Conservation (phyloP, 2,113 vertebrate genomes). For the Sardina pilchardus region DNA sequence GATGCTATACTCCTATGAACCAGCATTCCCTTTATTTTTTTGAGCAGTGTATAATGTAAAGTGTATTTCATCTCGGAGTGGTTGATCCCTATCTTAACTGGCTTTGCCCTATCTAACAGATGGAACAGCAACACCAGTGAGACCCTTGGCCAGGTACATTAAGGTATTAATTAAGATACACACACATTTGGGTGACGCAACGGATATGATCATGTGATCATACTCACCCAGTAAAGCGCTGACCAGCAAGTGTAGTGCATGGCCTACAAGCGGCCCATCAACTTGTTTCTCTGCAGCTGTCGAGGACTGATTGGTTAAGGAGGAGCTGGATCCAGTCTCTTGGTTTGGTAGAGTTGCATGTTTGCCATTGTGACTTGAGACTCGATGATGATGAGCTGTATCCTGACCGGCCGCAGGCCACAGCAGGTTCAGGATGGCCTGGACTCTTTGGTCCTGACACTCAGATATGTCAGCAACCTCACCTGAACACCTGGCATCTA, state of each 20-base stretch:
- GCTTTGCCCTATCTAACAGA: background rate
- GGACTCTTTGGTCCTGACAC: conserved; percentile 45
- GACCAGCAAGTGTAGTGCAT: conserved; percentile 75
- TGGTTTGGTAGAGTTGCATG: background rate
- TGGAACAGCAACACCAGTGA: background rate
- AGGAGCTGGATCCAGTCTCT: background rate
- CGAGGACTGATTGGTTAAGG: background rate
- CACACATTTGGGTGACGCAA: background rate
- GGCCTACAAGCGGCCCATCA: conserved; percentile 53
- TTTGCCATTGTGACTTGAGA: background rate
- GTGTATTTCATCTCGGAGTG: too few species aligned
- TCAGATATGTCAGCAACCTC: conserved; percentile 52
- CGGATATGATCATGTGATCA: background rate
- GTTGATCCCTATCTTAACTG: too few species aligned
- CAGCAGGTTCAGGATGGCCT: conserved; percentile 7
- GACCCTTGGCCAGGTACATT: background rate
- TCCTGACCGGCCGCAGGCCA: background rate
- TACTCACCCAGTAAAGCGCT: conserved; percentile 86
- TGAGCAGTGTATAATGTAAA: too few species aligned
- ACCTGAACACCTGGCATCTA: conserved; percentile 68
- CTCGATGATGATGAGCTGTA: background rate
- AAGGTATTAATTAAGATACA: background rate
- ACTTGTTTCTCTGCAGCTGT: background rate
- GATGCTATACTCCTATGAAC: too few species aligned
- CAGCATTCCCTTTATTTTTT: too few species aligned